These are phyloP conservation scores for Perca fluviatilis DNA, from an alignment of 2,113 vertebrate genomes.

Conservation along the genomic window DNA sequence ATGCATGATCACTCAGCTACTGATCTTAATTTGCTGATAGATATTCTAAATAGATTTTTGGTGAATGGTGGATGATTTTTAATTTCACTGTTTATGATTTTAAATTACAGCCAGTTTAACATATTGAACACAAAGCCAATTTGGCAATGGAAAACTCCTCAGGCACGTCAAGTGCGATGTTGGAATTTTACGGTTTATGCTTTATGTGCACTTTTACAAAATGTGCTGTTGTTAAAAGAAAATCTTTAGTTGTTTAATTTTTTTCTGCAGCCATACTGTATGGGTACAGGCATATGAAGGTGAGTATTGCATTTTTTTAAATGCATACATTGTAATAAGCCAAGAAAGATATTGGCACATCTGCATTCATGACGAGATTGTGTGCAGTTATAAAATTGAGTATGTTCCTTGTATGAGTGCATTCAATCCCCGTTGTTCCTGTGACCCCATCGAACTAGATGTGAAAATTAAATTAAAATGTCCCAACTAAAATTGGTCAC, in stretches of 20 bases:
- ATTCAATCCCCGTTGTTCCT: not conserved
- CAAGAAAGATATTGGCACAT: not conserved
- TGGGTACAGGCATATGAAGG: not conserved
- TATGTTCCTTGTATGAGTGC: not conserved
- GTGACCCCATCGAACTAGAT: not conserved
- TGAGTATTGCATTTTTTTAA: not conserved
- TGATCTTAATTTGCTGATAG: constrained; percentile 17
- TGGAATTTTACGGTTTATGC: constrained; percentile 13
- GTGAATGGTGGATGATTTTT: constrained; percentile 21
- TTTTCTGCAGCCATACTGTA: not conserved
- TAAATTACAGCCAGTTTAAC: constrained; percentile 24
- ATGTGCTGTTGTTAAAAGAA: not conserved
- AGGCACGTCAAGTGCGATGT: constrained; percentile 2
- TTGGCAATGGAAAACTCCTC: not conserved
- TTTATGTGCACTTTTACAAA: constrained; percentile 16
- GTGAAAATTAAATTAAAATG: not conserved
- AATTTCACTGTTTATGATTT: constrained; percentile 39
- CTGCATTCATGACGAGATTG: no score
- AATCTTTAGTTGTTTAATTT: not conserved
- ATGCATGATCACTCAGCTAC: constrained; percentile 11
- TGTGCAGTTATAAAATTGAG: not conserved
- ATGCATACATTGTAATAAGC: not conserved
- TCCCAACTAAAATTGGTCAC: not conserved
- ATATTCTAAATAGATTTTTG: not conserved
- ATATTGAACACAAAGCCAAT: not conserved